Percentiles rank a stretch among this genome's conserved stretches.
Conservation (phyloP, 2,113 vertebrate species). For the Pantherophis guttatus region DNA sequence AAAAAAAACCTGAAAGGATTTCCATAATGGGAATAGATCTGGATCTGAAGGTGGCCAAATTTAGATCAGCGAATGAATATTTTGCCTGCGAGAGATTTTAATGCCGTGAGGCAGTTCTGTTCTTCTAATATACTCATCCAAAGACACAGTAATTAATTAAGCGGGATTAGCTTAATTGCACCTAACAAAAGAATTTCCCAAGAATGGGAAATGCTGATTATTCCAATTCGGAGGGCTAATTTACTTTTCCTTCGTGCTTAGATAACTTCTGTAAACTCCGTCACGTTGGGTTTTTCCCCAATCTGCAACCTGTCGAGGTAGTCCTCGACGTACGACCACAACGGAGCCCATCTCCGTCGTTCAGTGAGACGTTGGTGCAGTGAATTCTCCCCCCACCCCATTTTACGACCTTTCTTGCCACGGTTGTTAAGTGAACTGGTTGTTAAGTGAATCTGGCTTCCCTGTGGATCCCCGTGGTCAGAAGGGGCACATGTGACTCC, state of each 20-base stretch:
- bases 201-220: background rate
- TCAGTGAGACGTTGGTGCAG: background rate
- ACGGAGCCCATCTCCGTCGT: background rate
- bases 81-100: background rate
- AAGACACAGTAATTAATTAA: background rate
- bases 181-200: background rate
- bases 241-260: background rate
- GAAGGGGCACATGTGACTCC: background rate
- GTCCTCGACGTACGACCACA: background rate
- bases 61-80: background rate
- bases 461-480: too few relatives aligned
- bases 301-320: too few relatives aligned
- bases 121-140: background rate
- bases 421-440: background rate
- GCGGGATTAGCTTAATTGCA: background rate
- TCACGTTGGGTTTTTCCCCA: background rate
- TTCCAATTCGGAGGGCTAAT: background rate
- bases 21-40: background rate
- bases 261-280: too few relatives aligned
- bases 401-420: background rate
- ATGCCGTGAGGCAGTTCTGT: background rate
- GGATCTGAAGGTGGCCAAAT: background rate
- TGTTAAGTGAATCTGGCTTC: background rate
- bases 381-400: background rate
- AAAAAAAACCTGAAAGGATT: background rate